Evolutionary conservation across 1,140 invertebrate genomes (phyloP), one percentile per base, ranked within the genome.

Genomic region (Drepana arcuata): DNA sequence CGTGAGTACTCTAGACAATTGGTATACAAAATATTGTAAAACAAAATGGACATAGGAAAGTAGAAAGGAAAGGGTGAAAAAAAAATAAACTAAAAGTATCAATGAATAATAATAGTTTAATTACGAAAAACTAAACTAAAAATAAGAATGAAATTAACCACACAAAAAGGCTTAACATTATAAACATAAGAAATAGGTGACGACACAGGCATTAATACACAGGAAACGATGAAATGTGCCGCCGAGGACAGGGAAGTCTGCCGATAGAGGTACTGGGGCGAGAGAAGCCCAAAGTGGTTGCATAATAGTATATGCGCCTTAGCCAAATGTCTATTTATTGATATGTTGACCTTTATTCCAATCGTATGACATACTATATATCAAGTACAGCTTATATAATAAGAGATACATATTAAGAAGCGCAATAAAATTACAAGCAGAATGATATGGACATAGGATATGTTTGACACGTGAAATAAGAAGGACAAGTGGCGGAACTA

Each of bases 51-150:
- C 41, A 34, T 16, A 61, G 59, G 69, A 52, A 63, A 60, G n/a
- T n/a, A n/a, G 52, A 56, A 55, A 61, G 66, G 34, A 51, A 48
- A 46, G 50, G 40, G 28, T 33, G 53, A 59, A 61, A 70, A 72
- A n/a, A 72, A 64, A 80, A 75, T 70, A 54, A 71, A 74, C 63
- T 77, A 80, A 74, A 65, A 48, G 51, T 64, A 65, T 70, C 49
- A 71, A 75, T 81, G 65, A 74, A n/a, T 69, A 69, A 81, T 77
- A 77, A 75, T 74, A 74, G 60, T 81, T 81, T 81, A 81, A 81
- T 81, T 73, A 81, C 64, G 68, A 79, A 81, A n/a, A n/a, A n/a
- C n/a, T n/a, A n/a, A n/a, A 78, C 65, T 75, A 79, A 81, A 73
- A 77, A 81, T 78, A 77, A 75, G 70, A 67, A 68, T 70, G 74